Percentiles rank a stretch among this genome's conserved stretches.
phyloP scores from a whole-genome alignment of 2,888 invertebrate genomes.

The Scaptomyza polygonia region DNA sequence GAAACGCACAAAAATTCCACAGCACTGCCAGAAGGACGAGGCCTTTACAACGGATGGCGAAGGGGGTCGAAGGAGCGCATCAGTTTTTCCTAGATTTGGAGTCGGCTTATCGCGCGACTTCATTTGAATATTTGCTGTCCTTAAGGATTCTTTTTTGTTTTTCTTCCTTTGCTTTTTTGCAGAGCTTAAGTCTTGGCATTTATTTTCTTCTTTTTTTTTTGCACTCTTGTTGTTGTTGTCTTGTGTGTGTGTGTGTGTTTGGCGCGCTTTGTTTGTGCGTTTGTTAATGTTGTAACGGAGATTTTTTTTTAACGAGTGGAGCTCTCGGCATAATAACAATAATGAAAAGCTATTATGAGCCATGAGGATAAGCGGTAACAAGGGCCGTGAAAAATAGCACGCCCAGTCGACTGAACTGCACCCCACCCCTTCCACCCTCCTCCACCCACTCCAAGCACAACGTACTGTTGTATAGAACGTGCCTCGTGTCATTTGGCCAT shows the following conservation, averaged over 20 bases:
- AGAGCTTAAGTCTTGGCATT: conserved; percentile 53
- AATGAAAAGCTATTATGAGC: conserved; percentile 83
- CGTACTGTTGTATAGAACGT: conserved; percentile 17
- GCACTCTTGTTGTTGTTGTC: conserved; percentile 6
- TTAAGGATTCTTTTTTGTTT: conserved; percentile 45
- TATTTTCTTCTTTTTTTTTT: conserved; percentile 17
- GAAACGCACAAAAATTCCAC: conserved; percentile 45
- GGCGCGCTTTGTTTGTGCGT: conserved; percentile 77
- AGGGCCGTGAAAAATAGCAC: conserved; percentile 69
- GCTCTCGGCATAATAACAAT: conserved; percentile 81
- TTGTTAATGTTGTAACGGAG: conserved; percentile 83
- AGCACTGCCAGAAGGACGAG: conserved; percentile 23
- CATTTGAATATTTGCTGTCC: conserved; percentile 81
- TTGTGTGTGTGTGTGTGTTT: conserved; percentile 18
- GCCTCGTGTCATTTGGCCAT: conserved; percentile 67
- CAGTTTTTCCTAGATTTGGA: conserved; percentile 83
- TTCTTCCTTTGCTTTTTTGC: background rate
- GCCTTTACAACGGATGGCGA: background rate
- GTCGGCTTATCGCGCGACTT: conserved; percentile 84
- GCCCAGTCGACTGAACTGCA: conserved; percentile 55
- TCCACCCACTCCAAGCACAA: background rate
- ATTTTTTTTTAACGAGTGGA: conserved; percentile 76
- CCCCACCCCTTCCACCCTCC: conserved; percentile 7
- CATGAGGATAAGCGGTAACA: conserved; percentile 68
- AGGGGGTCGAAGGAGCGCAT: conserved; percentile 34